These are phyloP conservation scores for Eubasilissa regina DNA, from an alignment of 1,140 invertebrate species.

Conservation along the genomic window DNA sequence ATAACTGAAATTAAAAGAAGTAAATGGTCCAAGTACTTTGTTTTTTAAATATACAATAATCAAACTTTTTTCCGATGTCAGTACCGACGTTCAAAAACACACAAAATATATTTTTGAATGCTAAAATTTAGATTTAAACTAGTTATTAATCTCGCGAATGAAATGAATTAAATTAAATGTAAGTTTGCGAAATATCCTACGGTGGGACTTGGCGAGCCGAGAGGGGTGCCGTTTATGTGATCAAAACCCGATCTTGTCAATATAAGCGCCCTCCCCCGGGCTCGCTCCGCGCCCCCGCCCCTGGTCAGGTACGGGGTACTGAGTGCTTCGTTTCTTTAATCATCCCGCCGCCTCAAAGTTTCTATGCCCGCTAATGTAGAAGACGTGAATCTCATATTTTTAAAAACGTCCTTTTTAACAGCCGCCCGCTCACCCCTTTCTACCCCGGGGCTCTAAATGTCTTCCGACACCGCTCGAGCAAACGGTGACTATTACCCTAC, in stretches of 20 bases:
- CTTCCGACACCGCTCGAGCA: not conserved
- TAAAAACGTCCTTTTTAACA: slow-evolving; percentile 48
- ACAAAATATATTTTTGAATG: no score
- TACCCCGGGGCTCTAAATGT: slow-evolving; percentile 27
- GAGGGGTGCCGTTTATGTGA: slow-evolving; percentile 48
- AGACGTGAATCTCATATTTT: slow-evolving; percentile 60
- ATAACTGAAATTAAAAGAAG: no score
- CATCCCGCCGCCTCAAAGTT: slow-evolving; percentile 52
- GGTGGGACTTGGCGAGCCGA: slow-evolving; percentile 25
- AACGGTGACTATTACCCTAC: slow-evolving; percentile 1
- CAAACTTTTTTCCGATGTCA: no score
- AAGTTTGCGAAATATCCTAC: not conserved
- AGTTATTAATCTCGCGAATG: no score
- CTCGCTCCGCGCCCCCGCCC: slow-evolving; percentile 12
- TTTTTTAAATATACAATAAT: no score
- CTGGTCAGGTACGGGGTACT: slow-evolving; percentile 39
- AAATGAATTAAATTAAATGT: no score
- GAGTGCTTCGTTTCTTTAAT: slow-evolving; percentile 49
- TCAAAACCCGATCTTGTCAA: slow-evolving; percentile 61
- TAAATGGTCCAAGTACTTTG: no score
- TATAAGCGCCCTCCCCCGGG: slow-evolving; percentile 43
- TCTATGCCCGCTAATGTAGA: slow-evolving; percentile 58
- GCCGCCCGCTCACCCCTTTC: slow-evolving; percentile 29
- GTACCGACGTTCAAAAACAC: no score
- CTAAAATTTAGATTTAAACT: no score